Conservation (phyloP, 1,140 invertebrate genomes). For the Drosophila eugracilis region DNA sequence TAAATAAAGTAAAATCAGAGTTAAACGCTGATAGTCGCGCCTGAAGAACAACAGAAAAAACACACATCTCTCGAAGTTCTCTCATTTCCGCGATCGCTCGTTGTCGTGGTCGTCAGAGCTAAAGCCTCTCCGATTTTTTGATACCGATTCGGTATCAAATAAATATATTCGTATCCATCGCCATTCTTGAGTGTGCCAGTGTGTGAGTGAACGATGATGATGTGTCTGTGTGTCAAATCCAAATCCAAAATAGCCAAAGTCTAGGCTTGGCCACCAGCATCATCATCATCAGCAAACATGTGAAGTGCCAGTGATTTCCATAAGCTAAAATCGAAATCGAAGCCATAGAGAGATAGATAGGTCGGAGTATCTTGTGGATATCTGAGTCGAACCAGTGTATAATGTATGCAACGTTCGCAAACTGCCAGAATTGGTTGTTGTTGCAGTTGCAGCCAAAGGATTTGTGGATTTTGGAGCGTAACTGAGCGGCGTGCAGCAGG, state of each 20-base stretch:
- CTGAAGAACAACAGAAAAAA: conserved; percentile 56
- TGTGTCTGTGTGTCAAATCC: conserved; percentile 29
- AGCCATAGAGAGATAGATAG: conserved; percentile 5
- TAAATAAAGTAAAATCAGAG: conserved; percentile 38
- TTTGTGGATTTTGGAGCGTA: conserved; percentile 80
- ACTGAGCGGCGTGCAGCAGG: conserved; percentile 60
- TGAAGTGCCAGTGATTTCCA: conserved; percentile 56
- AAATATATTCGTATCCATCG: conserved; percentile 45
- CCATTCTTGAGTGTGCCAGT: conserved; percentile 25
- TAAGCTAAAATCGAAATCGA: conserved; percentile 28
- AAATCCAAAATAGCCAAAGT: conserved; percentile 43
- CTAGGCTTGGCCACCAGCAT: conserved; percentile 23
- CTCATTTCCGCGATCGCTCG: conserved; percentile 61
- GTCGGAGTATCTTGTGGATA: conserved; percentile 34
- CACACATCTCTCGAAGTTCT: conserved; percentile 51
- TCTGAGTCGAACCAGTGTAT: conserved; percentile 36
- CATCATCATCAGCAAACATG: conserved; percentile 28
- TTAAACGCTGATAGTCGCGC: conserved; percentile 49
- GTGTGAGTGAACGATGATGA: conserved; percentile 12
- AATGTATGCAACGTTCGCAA: conserved; percentile 79
- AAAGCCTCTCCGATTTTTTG: conserved; percentile 29
- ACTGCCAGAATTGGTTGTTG: conserved; percentile 79
- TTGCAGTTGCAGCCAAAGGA: conserved; percentile 83
- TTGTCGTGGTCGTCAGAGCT: conserved; percentile 6
- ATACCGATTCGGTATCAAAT: conserved; percentile 58